Conservation (phyloP, 2,888 invertebrate genomes). For the Sipha maydis region DNA sequence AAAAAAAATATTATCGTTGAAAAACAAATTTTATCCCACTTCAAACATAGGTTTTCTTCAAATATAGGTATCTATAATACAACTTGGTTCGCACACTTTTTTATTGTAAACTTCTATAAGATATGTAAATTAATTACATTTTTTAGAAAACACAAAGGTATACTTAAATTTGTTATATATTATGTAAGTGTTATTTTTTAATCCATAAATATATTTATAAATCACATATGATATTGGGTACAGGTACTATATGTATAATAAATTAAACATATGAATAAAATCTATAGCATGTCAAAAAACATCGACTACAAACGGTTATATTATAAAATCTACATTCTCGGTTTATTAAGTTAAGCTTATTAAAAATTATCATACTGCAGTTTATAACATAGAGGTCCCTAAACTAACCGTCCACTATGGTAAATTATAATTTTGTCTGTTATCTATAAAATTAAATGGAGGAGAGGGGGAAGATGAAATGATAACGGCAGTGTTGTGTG, state of each 20-base stretch:
- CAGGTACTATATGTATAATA: neutral
- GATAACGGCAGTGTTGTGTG: slow-evolving; percentile 1
- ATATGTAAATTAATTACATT: neutral
- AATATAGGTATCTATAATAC: neutral
- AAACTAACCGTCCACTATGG: neutral
- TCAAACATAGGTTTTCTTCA: neutral
- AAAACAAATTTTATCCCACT: neutral
- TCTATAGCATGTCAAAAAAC: neutral
- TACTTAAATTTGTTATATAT: neutral
- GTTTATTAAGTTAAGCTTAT: neutral
- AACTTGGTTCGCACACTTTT: neutral
- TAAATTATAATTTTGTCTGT: slow-evolving; percentile 33
- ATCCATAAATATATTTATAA: neutral
- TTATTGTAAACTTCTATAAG: neutral
- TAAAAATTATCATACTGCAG: slow-evolving; percentile 32
- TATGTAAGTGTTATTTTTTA: neutral
- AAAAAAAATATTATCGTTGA: neutral
- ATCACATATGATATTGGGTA: neutral
- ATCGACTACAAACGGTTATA: neutral
- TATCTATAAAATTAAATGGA: neutral
- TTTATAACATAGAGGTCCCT: neutral
- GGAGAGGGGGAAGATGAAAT: neutral
- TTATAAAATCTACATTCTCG: slow-evolving; percentile 30
- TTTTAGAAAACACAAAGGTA: too few relatives aligned
- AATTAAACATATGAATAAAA: neutral